Percentiles rank a stretch among this genome's conserved stretches.
Evolutionary conservation across 2,888 invertebrate species (phyloP).

Genomic region (Cerastis rubricosa): DNA sequence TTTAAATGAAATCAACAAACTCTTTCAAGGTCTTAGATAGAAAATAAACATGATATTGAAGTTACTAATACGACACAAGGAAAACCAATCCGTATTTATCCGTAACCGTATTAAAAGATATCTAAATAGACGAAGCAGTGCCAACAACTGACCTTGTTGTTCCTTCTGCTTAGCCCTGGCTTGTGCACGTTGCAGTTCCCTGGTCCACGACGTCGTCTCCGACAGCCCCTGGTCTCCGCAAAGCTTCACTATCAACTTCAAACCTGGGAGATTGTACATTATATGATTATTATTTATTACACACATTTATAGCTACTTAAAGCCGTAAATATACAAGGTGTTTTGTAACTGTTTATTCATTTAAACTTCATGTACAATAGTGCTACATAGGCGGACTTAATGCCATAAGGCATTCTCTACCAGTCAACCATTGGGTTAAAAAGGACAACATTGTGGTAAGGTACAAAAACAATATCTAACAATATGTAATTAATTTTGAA

Average conservation of each 20-base stretch:
- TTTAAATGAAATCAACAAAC: conserved; percentile 5
- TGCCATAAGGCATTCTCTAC: no score
- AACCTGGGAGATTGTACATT: conserved; percentile 84
- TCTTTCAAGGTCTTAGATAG: conserved; percentile 25
- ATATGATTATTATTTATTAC: not conserved
- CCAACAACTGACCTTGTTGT: conserved; percentile 78
- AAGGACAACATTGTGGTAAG: no score
- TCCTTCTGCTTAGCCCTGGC: conserved; percentile 87
- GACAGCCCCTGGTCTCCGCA: conserved; percentile 97
- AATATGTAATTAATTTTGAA: no score
- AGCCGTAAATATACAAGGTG: not conserved
- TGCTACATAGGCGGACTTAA: no score
- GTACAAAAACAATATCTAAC: no score
- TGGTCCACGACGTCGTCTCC: conserved; percentile 96
- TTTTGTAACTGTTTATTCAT: no score
- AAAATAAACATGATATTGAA: conserved; percentile 4
- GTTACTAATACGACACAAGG: not conserved
- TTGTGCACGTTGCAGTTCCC: conserved; percentile 94
- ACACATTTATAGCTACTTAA: not conserved
- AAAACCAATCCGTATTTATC: not conserved
- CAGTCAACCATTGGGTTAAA: no score
- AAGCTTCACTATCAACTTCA: conserved; percentile 96
- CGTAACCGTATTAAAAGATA: not conserved
- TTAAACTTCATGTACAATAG: no score
- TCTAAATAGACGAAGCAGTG: not conserved